phyloP scores from a whole-genome alignment of 1,140 invertebrate genomes.

The Pollicipes pollicipes region DNA sequence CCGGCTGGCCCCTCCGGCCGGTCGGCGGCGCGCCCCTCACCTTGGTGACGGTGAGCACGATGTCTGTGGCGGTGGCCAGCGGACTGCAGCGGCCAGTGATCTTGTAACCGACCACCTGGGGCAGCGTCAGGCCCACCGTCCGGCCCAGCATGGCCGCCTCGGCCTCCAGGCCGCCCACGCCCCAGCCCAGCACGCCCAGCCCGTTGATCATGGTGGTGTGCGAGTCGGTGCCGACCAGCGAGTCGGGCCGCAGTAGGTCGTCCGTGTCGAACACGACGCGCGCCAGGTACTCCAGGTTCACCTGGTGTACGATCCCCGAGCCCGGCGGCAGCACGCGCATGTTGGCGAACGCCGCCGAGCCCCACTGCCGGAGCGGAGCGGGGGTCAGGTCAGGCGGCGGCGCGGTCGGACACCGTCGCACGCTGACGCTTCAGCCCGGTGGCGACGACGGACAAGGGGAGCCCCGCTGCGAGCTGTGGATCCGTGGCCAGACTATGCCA shows the following conservation, averaged over 20 bases:
- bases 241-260: conserved; percentile 34
- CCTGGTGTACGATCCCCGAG: conserved; percentile 38
- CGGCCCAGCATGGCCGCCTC: conserved; percentile 20
- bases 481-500: no score
- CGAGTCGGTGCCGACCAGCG: conserved; percentile 38
- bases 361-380: conserved; percentile 39
- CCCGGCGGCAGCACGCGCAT: conserved; percentile 37
- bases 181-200: conserved; percentile 38
- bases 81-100: conserved; percentile 38
- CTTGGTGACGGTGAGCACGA: conserved; percentile 94
- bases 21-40: conserved; percentile 9
- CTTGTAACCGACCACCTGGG: conserved; percentile 14
- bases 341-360: conserved; percentile 33
- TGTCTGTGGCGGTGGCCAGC: conserved; percentile 87
- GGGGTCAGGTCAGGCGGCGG: no score
- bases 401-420: no score
- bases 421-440: no score
- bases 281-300: conserved; percentile 35
- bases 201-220: conserved; percentile 41
- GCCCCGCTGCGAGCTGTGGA: no score
- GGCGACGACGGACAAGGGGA: no score
- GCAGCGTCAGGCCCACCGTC: conserved; percentile 13
- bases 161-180: conserved; percentile 19
- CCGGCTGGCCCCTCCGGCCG: no score
- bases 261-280: conserved; percentile 29